A percentile compares a stretch with the other conserved stretches of the same genome.
Evolutionary conservation across 2,113 vertebrate species (phyloP).

Genomic region (Mobula birostris): DNA sequence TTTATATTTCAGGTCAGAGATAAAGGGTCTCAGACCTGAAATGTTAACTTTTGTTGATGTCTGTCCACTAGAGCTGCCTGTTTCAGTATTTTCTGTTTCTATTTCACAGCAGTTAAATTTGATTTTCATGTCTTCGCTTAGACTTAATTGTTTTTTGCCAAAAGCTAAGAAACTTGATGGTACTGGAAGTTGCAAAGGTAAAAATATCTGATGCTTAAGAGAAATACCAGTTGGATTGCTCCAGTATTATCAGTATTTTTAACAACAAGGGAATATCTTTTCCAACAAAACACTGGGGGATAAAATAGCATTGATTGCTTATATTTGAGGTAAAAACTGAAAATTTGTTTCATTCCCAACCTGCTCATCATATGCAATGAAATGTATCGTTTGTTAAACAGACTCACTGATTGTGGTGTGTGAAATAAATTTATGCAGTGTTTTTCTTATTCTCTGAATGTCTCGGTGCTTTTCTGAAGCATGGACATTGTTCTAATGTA

Average conservation of each 20-base stretch:
- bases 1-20: no score
- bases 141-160: no score
- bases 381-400: not conserved
- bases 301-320: not conserved
- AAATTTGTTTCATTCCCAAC: not conserved
- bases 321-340: not conserved
- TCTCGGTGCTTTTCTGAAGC: no score
- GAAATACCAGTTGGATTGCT: not conserved
- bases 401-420: not conserved
- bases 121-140: no score
- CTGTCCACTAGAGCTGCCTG: no score
- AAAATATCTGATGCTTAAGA: not conserved
- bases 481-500: no score
- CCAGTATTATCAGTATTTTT: not conserved
- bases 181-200: not conserved
- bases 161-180: not conserved
- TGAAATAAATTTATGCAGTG: not conserved
- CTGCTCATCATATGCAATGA: not conserved
- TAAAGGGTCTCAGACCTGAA: no score
- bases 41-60: no score
- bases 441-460: no score
- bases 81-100: no score
- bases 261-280: not conserved
- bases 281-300: not conserved
- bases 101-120: no score